A percentile compares a stretch with the other conserved stretches of the same genome.
These are phyloP conservation scores for Cacoxenus indagator DNA, from an alignment of 2,888 invertebrate species.

Conservation along the genomic window DNA sequence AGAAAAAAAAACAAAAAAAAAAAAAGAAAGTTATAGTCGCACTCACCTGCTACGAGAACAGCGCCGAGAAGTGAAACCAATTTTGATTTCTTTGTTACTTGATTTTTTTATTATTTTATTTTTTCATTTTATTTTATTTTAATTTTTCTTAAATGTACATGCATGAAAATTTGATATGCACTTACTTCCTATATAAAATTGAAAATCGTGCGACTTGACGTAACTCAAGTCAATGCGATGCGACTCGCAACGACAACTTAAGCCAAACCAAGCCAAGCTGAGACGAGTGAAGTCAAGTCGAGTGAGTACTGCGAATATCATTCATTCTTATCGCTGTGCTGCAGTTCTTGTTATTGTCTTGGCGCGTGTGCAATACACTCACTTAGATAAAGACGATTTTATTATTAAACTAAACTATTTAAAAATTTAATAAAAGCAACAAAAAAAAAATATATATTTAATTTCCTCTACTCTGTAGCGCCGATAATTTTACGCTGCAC, in stretches of 20 bases:
- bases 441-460: neutral
- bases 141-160: neutral
- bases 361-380: constrained; percentile 10
- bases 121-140: neutral
- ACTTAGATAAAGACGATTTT: constrained; percentile 3
- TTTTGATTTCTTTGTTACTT: constrained; percentile 8
- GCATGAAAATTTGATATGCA: constrained; percentile 13
- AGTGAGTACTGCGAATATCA: no score
- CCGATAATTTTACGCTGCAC: constrained; percentile 15
- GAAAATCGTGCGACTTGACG: neutral
- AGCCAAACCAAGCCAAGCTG: no score
- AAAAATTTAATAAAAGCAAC: constrained; percentile 1
- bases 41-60: neutral
- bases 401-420: neutral
- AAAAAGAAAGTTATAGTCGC: neutral
- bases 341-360: constrained; percentile 15
- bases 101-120: neutral
- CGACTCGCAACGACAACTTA: neutral
- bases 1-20: neutral
- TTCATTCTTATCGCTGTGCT: neutral
- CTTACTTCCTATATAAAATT: constrained; percentile 12
- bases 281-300: no score
- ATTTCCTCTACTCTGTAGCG: neutral
- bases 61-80: neutral
- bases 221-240: neutral